These are phyloP conservation scores for Salvelinus sp. DNA, from an alignment of 2,113 vertebrate species.

Conservation along the genomic window DNA sequence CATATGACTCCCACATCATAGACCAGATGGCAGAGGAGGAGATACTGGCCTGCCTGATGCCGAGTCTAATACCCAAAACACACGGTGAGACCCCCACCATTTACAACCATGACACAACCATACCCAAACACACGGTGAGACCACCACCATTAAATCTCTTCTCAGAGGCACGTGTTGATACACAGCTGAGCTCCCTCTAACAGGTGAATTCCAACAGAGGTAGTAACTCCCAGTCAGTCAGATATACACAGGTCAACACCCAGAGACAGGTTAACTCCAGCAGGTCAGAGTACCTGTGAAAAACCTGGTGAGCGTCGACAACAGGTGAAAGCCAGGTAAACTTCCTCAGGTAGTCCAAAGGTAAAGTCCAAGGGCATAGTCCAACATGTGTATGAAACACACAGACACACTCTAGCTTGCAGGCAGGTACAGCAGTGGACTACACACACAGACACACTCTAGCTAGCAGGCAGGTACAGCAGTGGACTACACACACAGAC, in stretches of 20 bases:
- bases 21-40: conserved; percentile 86
- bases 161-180: neutral
- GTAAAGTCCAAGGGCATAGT: neutral
- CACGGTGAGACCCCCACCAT: neutral
- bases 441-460: too few relatives aligned
- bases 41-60: conserved; percentile 82
- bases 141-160: too few relatives aligned
- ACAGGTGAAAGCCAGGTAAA: neutral
- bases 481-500: too few relatives aligned
- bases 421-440: too few relatives aligned
- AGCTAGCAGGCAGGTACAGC: too few relatives aligned
- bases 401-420: too few relatives aligned
- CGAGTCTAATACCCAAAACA: conserved; percentile 75
- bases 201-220: too few relatives aligned
- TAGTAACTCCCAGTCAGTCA: too few relatives aligned
- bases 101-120: neutral
- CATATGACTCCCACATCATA: conserved; percentile 79
- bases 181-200: too few relatives aligned
- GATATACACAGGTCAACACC: too few relatives aligned
- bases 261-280: neutral
- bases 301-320: neutral
- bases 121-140: too few relatives aligned
- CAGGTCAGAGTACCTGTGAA: neutral
- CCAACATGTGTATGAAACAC: neutral
- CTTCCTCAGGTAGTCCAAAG: neutral